Evolutionary conservation across 2,888 invertebrate species (phyloP), one percentile per base, ranked within the genome.

Genomic region (Linnaemya tessellans): DNA sequence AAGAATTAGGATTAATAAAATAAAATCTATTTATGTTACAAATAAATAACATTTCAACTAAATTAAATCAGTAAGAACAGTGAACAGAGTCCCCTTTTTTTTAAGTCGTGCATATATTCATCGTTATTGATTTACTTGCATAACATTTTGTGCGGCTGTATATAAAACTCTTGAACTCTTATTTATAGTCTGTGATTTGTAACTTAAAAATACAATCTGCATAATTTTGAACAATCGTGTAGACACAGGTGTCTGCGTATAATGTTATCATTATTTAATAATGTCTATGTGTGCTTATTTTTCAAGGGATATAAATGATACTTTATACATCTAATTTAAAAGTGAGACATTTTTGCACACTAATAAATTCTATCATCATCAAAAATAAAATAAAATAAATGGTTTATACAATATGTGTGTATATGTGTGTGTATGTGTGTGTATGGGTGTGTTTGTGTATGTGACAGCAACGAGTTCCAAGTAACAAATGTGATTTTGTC

Each of bases 401-500:
- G 41, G 41, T 49, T 49, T 49, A 18, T 46, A 43, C n/a, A 46
- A 15, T 11, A 13, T n/a, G 2, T 30, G 3, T 30, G 30, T 30
- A 5, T 30, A 5, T 30, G 30, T 30, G 30, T 30, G 30, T 30
- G 30, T 30, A 5, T 30, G 30, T 35, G 2, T 30, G 3, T 30
- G 30, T 30, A 5, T 30, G 30, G 2, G 30, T 30, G 30, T 30
- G 30, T 30, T 2, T 30, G 30, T 30, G 30, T 35, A 3, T 62
- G 3, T 20, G 20, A 30, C 30, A 54, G 15, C 18, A 4, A 65
- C 9, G 30, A 54, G 13, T 1, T 56, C 13, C 11, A 7, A 54
- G 41, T 68, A 56, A 81, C 60, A 79, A 79, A 85, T 85, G 74
- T 80, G 54, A 82, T 71, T 85, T 82, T 79, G 79, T 78, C 71